These are phyloP conservation scores for Bombus soroeensis DNA, from an alignment of 1,140 invertebrate species.

Conservation along the genomic window DNA sequence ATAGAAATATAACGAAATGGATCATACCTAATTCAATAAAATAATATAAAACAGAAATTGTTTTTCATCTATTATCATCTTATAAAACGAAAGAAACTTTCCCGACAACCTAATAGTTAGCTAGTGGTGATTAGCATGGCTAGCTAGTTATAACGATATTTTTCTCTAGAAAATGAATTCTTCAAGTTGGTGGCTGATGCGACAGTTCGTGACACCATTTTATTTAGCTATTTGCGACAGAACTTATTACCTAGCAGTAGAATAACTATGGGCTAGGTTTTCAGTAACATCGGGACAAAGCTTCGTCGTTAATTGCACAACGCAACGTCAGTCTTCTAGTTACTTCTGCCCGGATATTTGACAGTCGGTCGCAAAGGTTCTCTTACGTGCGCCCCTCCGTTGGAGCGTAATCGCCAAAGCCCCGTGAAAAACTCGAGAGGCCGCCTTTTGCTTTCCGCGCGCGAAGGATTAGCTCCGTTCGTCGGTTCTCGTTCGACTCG, in stretches of 20 bases:
- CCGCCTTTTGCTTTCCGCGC: constrained; percentile 66
- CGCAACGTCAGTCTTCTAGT: constrained; percentile 16
- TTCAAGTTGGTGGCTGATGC: too few relatives aligned
- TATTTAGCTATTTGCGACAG: background rate
- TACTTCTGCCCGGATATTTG: constrained; percentile 55
- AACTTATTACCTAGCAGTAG: background rate
- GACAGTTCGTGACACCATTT: too few relatives aligned
- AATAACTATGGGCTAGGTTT: too few relatives aligned
- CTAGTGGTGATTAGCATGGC: too few relatives aligned
- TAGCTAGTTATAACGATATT: too few relatives aligned
- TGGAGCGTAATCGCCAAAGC: constrained; percentile 63
- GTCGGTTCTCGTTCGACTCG: background rate
- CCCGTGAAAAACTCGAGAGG: constrained; percentile 65
- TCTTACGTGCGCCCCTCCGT: constrained; percentile 28
- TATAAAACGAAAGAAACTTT: too few relatives aligned
- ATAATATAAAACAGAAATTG: too few relatives aligned
- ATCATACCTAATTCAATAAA: too few relatives aligned
- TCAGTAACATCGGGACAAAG: background rate
- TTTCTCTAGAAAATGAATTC: too few relatives aligned
- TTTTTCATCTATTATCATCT: too few relatives aligned
- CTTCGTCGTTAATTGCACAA: background rate
- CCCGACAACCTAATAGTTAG: too few relatives aligned
- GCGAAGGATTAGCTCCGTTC: constrained; percentile 58
- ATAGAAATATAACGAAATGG: too few relatives aligned
- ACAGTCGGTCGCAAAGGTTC: constrained; percentile 54